A percentile compares a stretch with the other conserved stretches of the same genome.
These are phyloP conservation scores for Mesaphorura yosii DNA, from an alignment of 1,140 invertebrate species.

Conservation along the genomic window DNA sequence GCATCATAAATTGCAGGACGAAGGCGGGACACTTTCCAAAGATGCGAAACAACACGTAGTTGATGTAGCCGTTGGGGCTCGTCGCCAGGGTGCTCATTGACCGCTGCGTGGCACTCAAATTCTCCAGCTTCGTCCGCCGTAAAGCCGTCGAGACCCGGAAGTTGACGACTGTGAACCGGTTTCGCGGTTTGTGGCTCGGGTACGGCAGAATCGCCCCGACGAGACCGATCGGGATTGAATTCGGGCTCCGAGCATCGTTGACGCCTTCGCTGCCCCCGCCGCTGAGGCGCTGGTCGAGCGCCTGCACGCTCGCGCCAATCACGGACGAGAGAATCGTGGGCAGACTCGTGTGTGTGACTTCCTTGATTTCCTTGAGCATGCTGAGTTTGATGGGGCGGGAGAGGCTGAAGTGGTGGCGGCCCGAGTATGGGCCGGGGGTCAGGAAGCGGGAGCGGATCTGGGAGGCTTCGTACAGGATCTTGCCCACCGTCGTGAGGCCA, in stretches of 20 bases:
- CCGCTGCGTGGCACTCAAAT: not conserved
- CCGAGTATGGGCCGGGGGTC: slow-evolving; percentile 19
- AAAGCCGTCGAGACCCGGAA: slow-evolving; percentile 5
- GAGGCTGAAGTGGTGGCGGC: slow-evolving; percentile 16
- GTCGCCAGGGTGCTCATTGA: not conserved
- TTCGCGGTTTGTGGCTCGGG: slow-evolving; percentile 14
- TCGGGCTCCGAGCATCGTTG: not conserved
- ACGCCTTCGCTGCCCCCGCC: not conserved
- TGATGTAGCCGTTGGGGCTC: not conserved
- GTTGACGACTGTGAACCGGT: slow-evolving; percentile 26
- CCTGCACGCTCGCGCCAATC: slow-evolving; percentile 12
- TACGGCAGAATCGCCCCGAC: slow-evolving; percentile 28
- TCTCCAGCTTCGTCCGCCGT: not conserved
- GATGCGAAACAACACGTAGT: slow-evolving; percentile 9
- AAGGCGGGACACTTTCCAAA: slow-evolving; percentile 20
- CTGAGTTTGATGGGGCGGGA: slow-evolving; percentile 15
- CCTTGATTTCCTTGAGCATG: slow-evolving; percentile 16
- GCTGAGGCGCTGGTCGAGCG: slow-evolving; percentile 16
- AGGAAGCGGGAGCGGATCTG: slow-evolving; percentile 19
- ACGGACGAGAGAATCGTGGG: slow-evolving; percentile 21
- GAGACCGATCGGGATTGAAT: slow-evolving; percentile 12
- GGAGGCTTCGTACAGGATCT: slow-evolving; percentile 11
- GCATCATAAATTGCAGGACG: slow-evolving; percentile 15
- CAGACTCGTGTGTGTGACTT: slow-evolving; percentile 7
- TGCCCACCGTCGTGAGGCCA: slow-evolving; percentile 16